Evolutionary conservation across 2,888 invertebrate genomes (phyloP), one percentile per base, ranked within the genome.

Genomic region (Ornithoptera alexandrae): DNA sequence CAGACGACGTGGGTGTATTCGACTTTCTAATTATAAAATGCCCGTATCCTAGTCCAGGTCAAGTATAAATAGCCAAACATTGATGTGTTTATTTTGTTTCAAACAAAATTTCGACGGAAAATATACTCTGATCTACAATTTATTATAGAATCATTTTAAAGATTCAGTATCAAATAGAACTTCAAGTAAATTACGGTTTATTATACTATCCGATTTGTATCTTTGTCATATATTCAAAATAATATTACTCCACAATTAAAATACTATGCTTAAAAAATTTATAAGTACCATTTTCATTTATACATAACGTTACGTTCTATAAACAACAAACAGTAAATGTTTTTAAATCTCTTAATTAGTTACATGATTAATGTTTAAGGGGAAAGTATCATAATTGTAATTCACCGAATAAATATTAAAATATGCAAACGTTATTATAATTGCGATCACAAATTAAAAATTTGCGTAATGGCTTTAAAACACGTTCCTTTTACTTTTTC

Each of bases 1-100:
- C 78, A 73, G 85, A 83, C 84, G 86, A 81, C 81, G 83, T 81
- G 82, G 85, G 88, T 84, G 88, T 86, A 85, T 81, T 84, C 73
- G 74, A 65, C 5, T 78, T 66, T 68, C 82, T 86, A 87, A 85
- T 83, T 85, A 83, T 87, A 86, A 66, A 67, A 67, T 57, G 18
- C 57, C 10, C 56, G 65, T 60, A 62, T 70, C 65, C 67, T 67
- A 70, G 59, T 70, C 67, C 67, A 67, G 70, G 36, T 15, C 59
- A 18, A n/a, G 6, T 70, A 70, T 61, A 64, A 70, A 70, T 70
- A 70, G 60, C 22, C 56, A 56, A 5, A 30, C 12, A 62, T 58
- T 36, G n/a, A 63, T 70, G 63, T 70, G 59, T 67, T 50, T 12
- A 60, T 63, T 60, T 53, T 22, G 53, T 50, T 53, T 53, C 18